A percentile compares a stretch with the other conserved stretches of the same genome.
Evolutionary conservation across 1,140 invertebrate genomes (phyloP).

Genomic region (Drosophila pachea): DNA sequence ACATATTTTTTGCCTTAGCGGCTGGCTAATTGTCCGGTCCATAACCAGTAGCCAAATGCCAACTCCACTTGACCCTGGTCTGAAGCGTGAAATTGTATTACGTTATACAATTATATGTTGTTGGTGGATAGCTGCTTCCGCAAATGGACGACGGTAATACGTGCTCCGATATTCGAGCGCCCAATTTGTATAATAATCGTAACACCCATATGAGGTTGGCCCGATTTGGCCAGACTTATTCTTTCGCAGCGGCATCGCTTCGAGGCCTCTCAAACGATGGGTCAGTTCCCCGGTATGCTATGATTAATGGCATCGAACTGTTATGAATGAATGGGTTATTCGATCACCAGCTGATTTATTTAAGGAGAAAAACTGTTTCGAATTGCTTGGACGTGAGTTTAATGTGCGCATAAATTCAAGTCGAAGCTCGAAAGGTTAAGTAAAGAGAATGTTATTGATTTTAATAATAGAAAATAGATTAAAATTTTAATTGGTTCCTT

Average conservation of each 20-base stretch:
- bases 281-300: neutral
- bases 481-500: neutral
- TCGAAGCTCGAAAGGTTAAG: neutral
- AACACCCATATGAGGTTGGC: conserved; percentile 52
- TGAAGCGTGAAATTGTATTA: conserved; percentile 57
- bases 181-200: conserved; percentile 19
- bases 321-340: neutral
- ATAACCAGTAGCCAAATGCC: conserved; percentile 42
- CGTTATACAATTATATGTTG: conserved; percentile 21
- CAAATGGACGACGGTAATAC: conserved; percentile 37
- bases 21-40: conserved; percentile 49
- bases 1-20: conserved; percentile 16
- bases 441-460: conserved; percentile 4
- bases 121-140: conserved; percentile 46
- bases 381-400: conserved; percentile 6
- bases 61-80: conserved; percentile 42
- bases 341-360: neutral
- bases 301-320: conserved; percentile 24
- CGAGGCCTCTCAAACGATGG: conserved; percentile 7
- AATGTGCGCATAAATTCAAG: conserved; percentile 7
- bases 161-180: conserved; percentile 37
- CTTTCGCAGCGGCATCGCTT: conserved; percentile 3
- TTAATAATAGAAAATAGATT: neutral
- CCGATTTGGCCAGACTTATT: conserved; percentile 5
- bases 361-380: neutral